Evolutionary conservation across 2,888 invertebrate species (phyloP).

Genomic region (Sarcophaga variegata): DNA sequence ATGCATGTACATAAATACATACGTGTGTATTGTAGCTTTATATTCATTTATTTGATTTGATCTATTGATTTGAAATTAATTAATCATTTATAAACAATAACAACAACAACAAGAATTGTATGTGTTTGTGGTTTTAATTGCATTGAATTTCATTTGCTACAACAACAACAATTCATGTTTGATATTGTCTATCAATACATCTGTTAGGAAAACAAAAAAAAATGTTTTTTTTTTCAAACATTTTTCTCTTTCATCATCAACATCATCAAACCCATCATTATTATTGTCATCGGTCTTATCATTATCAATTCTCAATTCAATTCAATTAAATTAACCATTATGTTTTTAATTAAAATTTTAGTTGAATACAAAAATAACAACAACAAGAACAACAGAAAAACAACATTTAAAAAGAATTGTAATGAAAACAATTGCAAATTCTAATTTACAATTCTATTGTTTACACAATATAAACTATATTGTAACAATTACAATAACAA

Average conservation of each 20-base stretch:
- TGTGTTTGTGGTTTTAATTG: slow-evolving; percentile 43
- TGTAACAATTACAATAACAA: too few species aligned
- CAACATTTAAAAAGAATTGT: background rate
- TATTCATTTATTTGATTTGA: slow-evolving; percentile 51
- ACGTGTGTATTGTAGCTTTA: background rate
- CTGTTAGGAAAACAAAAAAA: too few species aligned
- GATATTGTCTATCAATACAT: too few species aligned
- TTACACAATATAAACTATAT: too few species aligned
- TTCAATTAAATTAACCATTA: slow-evolving; percentile 63
- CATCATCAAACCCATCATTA: slow-evolving; percentile 16
- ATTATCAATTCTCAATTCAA: background rate
- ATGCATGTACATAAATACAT: background rate
- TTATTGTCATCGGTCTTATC: too few species aligned
- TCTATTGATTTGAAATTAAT: slow-evolving; percentile 66
- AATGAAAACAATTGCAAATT: slow-evolving; percentile 39
- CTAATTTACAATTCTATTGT: slow-evolving; percentile 29
- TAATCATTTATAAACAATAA: slow-evolving; percentile 51
- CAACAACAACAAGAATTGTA: slow-evolving; percentile 21
- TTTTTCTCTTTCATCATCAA: slow-evolving; percentile 36
- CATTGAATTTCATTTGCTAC: background rate
- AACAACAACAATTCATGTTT: too few species aligned
- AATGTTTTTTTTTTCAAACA: too few species aligned
- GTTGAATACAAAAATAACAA: background rate
- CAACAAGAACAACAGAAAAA: background rate
- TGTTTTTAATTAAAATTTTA: slow-evolving; percentile 64